A percentile compares a stretch with the other conserved stretches of the same genome.
phyloP scores from a whole-genome alignment of 2,113 vertebrate species.

The Thalassoma bifasciatum region DNA sequence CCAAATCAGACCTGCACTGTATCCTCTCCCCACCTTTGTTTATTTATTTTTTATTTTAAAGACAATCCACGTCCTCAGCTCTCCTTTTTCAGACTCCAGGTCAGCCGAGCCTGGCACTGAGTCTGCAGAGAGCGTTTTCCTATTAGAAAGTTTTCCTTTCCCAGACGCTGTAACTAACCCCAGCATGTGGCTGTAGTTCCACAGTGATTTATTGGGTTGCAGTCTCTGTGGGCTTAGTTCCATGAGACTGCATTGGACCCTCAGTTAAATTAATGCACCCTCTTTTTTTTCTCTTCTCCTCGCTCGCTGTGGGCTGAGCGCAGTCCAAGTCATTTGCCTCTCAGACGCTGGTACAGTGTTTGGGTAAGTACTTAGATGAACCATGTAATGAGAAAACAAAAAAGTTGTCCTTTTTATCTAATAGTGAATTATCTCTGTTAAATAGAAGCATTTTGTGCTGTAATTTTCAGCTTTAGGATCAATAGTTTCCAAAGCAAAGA shows the following conservation, averaged over 20 bases:
- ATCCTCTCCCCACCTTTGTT: not conserved
- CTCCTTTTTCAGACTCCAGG: constrained; percentile 1
- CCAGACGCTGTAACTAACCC: constrained; percentile 13
- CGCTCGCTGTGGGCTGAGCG: not conserved
- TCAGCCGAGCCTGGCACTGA: constrained; percentile 1
- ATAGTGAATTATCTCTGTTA: not conserved
- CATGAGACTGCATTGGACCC: constrained; percentile 29
- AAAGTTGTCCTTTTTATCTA: not conserved
- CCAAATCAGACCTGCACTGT: not conserved
- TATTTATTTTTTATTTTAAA: too few relatives aligned
- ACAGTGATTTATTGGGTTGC: constrained; percentile 30
- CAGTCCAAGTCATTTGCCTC: constrained; percentile 16
- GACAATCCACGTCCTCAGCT: not conserved
- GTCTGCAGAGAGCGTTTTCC: not conserved
- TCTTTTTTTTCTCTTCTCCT: not conserved
- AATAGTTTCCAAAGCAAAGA: not conserved
- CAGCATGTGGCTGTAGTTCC: not conserved
- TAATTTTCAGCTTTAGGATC: not conserved
- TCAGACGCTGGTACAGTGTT: constrained; percentile 3
- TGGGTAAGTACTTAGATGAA: not conserved
- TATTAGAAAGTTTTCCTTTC: constrained; percentile 6
- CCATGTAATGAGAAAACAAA: not conserved
- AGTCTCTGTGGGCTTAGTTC: constrained; percentile 39
- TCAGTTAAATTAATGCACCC: constrained; percentile 42
- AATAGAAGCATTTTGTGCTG: not conserved